These are phyloP conservation scores for Sisyra terminalis DNA, from an alignment of 2,888 invertebrate species.

Conservation along the genomic window DNA sequence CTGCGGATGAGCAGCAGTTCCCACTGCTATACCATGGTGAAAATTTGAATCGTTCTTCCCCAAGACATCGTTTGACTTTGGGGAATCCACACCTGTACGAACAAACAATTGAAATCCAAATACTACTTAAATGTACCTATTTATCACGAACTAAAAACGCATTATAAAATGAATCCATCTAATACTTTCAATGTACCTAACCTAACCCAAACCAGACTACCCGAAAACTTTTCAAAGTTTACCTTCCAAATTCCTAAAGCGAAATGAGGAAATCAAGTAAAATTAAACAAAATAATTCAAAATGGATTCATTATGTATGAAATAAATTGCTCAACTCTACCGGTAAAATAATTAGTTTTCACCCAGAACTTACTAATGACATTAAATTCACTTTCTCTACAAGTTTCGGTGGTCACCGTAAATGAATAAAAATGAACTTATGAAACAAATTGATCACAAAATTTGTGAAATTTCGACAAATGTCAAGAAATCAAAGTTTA, in stretches of 20 bases:
- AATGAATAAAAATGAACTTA: not conserved
- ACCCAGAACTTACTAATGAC: not conserved
- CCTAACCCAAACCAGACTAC: slow-evolving; percentile 4
- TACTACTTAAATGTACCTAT: not conserved
- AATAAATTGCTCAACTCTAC: slow-evolving; percentile 5
- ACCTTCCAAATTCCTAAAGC: too few relatives aligned
- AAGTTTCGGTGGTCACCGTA: not conserved
- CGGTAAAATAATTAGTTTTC: slow-evolving; percentile 6
- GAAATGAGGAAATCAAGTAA: too few relatives aligned
- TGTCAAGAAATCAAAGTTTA: not conserved
- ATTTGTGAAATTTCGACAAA: not conserved
- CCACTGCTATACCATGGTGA: slow-evolving; percentile 5
- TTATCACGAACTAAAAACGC: not conserved
- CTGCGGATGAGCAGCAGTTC: slow-evolving; percentile 5
- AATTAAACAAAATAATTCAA: slow-evolving; percentile 5
- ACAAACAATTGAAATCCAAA: too few relatives aligned
- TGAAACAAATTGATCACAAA: not conserved
- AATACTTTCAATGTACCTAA: not conserved
- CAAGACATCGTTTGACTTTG: slow-evolving; percentile 10
- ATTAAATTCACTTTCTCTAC: not conserved
- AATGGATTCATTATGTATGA: slow-evolving; percentile 8
- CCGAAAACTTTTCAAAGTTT: too few relatives aligned
- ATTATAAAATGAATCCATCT: not conserved
- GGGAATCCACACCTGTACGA: slow-evolving; percentile 12
- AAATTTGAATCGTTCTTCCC: slow-evolving; percentile 3